Conservation (phyloP, 2,113 vertebrate species). For the Candoia aspera region DNA sequence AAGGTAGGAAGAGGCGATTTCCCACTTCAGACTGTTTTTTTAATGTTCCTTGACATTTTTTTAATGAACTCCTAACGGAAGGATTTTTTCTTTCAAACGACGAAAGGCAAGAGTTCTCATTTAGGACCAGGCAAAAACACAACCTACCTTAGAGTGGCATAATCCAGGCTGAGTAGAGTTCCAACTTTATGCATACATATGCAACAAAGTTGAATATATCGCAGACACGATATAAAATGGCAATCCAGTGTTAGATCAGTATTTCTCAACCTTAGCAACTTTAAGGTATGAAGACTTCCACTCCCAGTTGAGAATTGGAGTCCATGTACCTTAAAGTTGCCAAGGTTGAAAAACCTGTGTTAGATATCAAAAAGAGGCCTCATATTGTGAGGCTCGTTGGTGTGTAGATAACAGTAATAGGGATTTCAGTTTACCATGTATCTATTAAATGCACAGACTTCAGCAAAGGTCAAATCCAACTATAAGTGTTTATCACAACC, state of each 20-base stretch:
- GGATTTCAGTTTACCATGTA: not conserved
- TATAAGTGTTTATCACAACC: not conserved
- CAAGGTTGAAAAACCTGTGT: not conserved
- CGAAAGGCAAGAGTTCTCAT: not conserved
- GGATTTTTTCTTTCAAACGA: not conserved
- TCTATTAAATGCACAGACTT: not conserved
- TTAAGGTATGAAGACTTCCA: not conserved
- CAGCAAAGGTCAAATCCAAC: not conserved
- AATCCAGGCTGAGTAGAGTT: not conserved
- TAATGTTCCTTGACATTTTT: not conserved
- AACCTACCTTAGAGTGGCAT: not conserved
- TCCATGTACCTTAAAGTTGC: not conserved
- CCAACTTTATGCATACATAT: not conserved
- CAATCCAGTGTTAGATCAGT: not conserved
- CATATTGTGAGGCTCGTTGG: not conserved
- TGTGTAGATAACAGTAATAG: not conserved
- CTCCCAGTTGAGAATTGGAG: not conserved
- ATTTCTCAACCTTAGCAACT: not conserved
- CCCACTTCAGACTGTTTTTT: not conserved
- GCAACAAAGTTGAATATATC: not conserved
- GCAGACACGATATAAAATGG: not conserved
- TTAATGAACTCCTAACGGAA: not conserved
- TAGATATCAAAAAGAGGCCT: not conserved
- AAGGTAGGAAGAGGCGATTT: not conserved
- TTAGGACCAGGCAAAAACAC: not conserved